Evolutionary conservation across 2,888 invertebrate genomes (phyloP).

Genomic region (Calameuta pallipes): DNA sequence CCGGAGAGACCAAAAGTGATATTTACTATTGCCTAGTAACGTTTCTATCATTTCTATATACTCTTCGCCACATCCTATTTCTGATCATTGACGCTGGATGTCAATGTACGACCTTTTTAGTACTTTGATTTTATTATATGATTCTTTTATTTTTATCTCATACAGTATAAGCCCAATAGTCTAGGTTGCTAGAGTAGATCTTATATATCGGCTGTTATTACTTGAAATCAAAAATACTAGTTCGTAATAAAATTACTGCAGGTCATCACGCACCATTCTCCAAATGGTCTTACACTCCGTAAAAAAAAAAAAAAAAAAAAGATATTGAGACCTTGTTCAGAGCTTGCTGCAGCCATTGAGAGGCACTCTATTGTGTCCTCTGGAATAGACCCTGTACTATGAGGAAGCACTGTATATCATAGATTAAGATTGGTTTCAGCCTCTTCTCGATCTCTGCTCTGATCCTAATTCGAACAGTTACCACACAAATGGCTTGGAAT

Average conservation of each 20-base stretch:
- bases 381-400: background rate
- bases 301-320: too few relatives aligned
- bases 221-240: background rate
- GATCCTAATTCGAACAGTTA: conserved; percentile 37
- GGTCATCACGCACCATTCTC: background rate
- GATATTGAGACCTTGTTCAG: background rate
- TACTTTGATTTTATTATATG: background rate
- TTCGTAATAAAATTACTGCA: background rate
- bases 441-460: conserved; percentile 16
- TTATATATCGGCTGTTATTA: background rate
- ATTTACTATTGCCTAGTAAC: conserved; percentile 11
- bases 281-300: background rate
- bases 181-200: background rate
- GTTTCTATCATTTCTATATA: conserved; percentile 28
- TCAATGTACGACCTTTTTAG: background rate
- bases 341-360: background rate
- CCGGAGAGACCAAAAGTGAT: conserved; percentile 39
- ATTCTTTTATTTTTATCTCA: background rate
- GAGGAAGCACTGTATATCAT: background rate
- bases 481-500: conserved; percentile 42
- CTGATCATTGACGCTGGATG: background rate
- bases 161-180: background rate
- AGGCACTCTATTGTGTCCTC: background rate
- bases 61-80: background rate
- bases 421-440: background rate